Evolutionary conservation across 2,888 invertebrate species (phyloP), one percentile per base, ranked within the genome.

Genomic region (Spialia ferax): DNA sequence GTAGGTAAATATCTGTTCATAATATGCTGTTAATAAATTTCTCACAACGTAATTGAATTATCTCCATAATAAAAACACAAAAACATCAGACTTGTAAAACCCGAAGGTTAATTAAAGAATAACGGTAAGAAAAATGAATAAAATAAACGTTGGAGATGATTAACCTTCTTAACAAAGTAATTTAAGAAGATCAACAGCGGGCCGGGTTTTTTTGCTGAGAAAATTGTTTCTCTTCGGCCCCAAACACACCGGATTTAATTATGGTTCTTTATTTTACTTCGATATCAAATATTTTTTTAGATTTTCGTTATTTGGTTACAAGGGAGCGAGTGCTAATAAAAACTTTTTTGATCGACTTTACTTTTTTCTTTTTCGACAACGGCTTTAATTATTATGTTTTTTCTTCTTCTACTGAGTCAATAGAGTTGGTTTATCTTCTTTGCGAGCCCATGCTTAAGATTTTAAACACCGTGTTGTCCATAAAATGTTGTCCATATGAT

Each of bases 141-240:
- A 45, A 45, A 26, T 26, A 18, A 60, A 11, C 15, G 45, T 11
- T 60, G 59, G 59, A n/a, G 15, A 60, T 55, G 18, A 55, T 55
- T 32, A 55, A 59, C 23, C 57, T 59, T 59, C 42, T 60, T 45
- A 60, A 60, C 57, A n/a, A 57, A 57, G 57, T 60, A 60, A 60
- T 60, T 42, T 42, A 45, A 45, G 23, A 45, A 60, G 59, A 45
- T 60, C 45, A 29, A 45, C 60, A 45, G 45, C 54, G 26, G 15
- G 26, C 18, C n/a, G 26, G 42, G 26, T 13, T 45, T 35, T 60
- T 60, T 22, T 45, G 26, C 48, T 50, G 11, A 13, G 48, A 50
- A 50, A 50, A 50, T 50, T 50, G 48, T 50, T 50, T 50, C 13
- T 50, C 22, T 50, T 48, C 20, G 20, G 48, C 48, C 22, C 11